phyloP scores from a whole-genome alignment of 2,888 invertebrate genomes.

The Chloroclystis v-ata region DNA sequence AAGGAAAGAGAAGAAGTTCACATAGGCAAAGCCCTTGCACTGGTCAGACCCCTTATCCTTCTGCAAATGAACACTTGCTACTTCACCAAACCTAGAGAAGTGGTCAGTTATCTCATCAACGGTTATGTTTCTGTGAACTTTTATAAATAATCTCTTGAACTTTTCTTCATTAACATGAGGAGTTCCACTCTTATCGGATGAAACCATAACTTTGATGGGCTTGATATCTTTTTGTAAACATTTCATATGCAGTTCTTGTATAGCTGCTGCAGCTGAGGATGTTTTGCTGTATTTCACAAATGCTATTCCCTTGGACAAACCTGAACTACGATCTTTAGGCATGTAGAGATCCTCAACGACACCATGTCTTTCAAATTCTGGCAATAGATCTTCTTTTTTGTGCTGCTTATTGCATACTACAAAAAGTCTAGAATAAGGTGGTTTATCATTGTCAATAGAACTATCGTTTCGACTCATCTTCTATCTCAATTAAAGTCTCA shows the following conservation, averaged over 20 bases:
- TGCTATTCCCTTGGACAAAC: slow-evolving; percentile 92
- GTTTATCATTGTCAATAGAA: slow-evolving; percentile 73
- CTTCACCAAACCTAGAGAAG: slow-evolving; percentile 91
- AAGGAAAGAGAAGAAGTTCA: slow-evolving; percentile 87
- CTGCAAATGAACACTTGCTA: slow-evolving; percentile 87
- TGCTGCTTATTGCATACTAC: slow-evolving; percentile 87
- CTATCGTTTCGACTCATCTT: slow-evolving; percentile 22
- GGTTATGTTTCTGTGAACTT: slow-evolving; percentile 87
- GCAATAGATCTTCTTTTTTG: slow-evolving; percentile 85
- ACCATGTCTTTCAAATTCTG: slow-evolving; percentile 88
- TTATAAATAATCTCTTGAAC: slow-evolving; percentile 88
- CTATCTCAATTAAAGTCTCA: neutral
- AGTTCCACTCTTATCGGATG: slow-evolving; percentile 74
- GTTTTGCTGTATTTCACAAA: slow-evolving; percentile 95
- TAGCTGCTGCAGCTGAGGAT: slow-evolving; percentile 92
- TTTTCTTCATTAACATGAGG: slow-evolving; percentile 51
- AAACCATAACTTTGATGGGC: slow-evolving; percentile 93
- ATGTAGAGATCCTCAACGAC: slow-evolving; percentile 92
- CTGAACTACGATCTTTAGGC: slow-evolving; percentile 89
- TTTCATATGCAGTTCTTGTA: slow-evolving; percentile 91
- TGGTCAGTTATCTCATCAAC: slow-evolving; percentile 87
- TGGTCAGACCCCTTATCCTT: slow-evolving; percentile 87
- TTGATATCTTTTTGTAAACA: slow-evolving; percentile 84
- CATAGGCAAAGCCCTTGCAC: slow-evolving; percentile 93
- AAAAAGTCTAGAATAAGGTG: slow-evolving; percentile 93